Evolutionary conservation across 2,888 invertebrate genomes (phyloP).

Genomic region (Aphelenchoides bicaudatus): DNA sequence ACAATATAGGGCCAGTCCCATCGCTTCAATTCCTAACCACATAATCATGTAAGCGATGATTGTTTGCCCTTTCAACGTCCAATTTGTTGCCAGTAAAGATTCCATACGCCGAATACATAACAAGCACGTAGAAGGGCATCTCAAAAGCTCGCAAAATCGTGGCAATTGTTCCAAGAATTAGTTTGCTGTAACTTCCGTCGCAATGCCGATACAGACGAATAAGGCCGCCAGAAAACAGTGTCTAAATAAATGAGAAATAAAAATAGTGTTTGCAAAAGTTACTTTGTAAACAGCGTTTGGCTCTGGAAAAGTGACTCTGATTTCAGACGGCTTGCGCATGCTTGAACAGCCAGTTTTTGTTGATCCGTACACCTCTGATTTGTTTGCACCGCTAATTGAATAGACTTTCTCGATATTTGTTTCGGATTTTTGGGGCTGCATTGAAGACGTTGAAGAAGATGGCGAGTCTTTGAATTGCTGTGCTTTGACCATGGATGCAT

Average conservation of each 20-base stretch:
- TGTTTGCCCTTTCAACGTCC: neutral
- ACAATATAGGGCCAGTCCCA: constrained; percentile 19
- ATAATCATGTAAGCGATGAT: constrained; percentile 30
- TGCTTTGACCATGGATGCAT: constrained; percentile 7
- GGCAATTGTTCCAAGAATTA: constrained; percentile 33
- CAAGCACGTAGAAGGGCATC: constrained; percentile 30
- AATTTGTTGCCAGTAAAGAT: constrained; percentile 27
- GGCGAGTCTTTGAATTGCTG: constrained; percentile 4
- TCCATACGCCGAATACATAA: constrained; percentile 22
- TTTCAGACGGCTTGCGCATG: too few relatives aligned
- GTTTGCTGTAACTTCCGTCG: constrained; percentile 37
- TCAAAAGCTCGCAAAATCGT: constrained; percentile 62
- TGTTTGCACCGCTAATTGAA: too few relatives aligned
- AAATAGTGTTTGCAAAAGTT: too few relatives aligned
- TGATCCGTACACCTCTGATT: too few relatives aligned
- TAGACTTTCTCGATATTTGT: too few relatives aligned
- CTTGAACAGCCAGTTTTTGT: too few relatives aligned
- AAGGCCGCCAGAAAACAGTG: too few relatives aligned
- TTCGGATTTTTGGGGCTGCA: too few relatives aligned
- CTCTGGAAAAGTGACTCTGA: too few relatives aligned
- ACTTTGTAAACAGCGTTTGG: too few relatives aligned
- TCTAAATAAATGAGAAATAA: too few relatives aligned
- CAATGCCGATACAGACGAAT: constrained; percentile 20
- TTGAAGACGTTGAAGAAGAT: too few relatives aligned
- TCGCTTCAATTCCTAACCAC: constrained; percentile 17